Evolutionary conservation across 2,888 invertebrate species (phyloP), one percentile per base, ranked within the genome.

Genomic region (Minunthozetes semirufus): DNA sequence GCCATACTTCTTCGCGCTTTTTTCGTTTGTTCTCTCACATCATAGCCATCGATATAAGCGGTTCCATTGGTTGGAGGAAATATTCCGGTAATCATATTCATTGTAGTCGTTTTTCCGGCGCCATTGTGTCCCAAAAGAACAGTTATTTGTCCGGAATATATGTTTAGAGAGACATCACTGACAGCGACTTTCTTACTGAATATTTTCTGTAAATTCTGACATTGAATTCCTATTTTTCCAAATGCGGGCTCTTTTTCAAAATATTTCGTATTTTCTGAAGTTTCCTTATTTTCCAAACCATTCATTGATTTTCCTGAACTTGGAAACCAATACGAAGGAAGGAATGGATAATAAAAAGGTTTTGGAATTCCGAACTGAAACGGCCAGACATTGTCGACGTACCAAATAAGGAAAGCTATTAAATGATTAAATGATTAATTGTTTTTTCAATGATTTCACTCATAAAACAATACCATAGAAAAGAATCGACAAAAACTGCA

Each of bases 81-180:
- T 46, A 77, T 83, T 85, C 87, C 87, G 75, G 87, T 89, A 0
- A 90, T 86, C 80, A 90, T 89, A 19, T 88, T 88, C 86, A 90
- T 89, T 19, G 89, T 88, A 0, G 90, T 90, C n/a, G 89, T 89
- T 82, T 93, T 93, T 46, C 92, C 92, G 5, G 92, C 93, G 11
- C 93, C 93, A 82, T 93, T 93, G 82, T 92, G 92, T 0, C 95
- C 95, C 19, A 95, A 84, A 22, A 94, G 84, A 0, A 90, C 91
- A 0, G 93, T 93, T 59, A 94, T 93, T 83, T 93, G 90, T 0
- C 91, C 91, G 80, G 89, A 87, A 80, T 89, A 90, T 81, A 94
- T 89, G 77, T 90, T 88, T 81, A 94, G 82, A 11, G 87, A 86
- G 46, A 93, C 85, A 76, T 89, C 86, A 79, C 88, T 86, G 0